A percentile compares a stretch with the other conserved stretches of the same genome.
These are phyloP conservation scores for Cichladusa arquata DNA, from an alignment of 2,113 vertebrate genomes.

Conservation along the genomic window DNA sequence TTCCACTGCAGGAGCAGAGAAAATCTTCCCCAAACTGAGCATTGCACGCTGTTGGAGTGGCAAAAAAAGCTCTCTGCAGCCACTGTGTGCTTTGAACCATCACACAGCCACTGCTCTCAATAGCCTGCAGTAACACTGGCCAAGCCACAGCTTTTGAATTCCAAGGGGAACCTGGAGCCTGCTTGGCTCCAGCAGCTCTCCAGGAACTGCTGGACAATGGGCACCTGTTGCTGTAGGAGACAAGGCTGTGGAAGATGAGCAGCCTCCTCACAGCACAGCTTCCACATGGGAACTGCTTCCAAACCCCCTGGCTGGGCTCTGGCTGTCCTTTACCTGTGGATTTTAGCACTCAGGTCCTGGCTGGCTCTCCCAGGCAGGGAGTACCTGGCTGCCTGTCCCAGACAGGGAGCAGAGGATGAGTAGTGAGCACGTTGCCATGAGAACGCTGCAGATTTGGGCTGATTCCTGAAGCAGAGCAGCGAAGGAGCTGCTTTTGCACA, in stretches of 20 bases:
- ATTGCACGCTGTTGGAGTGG: rapidly evolving
- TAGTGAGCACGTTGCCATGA: background rate
- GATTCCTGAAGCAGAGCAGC: background rate
- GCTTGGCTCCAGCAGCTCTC: background rate
- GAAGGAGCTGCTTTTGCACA: background rate
- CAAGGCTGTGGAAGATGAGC: background rate
- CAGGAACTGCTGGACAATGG: background rate
- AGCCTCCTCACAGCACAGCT: background rate
- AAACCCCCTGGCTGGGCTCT: rapidly evolving
- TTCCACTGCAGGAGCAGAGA: no score
- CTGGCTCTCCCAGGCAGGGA: background rate
- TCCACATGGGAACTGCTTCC: background rate
- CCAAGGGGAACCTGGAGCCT: background rate
- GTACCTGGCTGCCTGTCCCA: background rate
- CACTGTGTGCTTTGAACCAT: background rate
- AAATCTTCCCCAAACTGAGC: background rate
- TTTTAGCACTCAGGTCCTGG: background rate
- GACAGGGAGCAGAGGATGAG: background rate
- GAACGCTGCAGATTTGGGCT: background rate
- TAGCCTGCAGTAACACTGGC: background rate
- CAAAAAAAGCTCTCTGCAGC: background rate
- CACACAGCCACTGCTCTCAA: background rate
- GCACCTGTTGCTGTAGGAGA: background rate
- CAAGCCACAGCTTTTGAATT: background rate
- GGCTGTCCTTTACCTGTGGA: rapidly evolving